Evolutionary conservation across 2,888 invertebrate genomes (phyloP), one percentile per base, ranked within the genome.

Genomic region (Drosophila tanythrix): DNA sequence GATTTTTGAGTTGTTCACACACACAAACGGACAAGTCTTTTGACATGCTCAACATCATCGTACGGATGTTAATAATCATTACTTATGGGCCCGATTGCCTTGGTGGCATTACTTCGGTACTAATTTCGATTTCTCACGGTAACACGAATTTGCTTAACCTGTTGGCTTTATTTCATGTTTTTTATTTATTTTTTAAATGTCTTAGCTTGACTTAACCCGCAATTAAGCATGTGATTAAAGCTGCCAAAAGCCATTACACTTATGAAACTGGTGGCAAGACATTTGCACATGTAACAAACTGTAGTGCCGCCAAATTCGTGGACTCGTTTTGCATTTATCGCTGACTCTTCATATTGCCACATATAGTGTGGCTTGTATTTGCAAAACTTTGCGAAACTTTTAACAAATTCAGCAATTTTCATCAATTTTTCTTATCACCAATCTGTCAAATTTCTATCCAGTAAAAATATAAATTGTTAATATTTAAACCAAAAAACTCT

Each of bases 141-240:
- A 31, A 57, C 15, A 46, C 21, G 31, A 43, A 13, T 57, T 43
- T 21, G 40, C 5, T 25, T 31, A 57, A 57, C 57, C 31, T 43
- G 43, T 57, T 43, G 21, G 43, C 43, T 38, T 56, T 31, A 21
- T 25, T 29, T 29, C n/a, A 7, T 29, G 15, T 29, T 43, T 57
- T 15, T 15, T 15, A 35, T 36, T 38, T 29, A 8, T 31, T 21
- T 40, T 13, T 18, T 2, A 29, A n/a, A 29, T 18, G n/a, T n/a
- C 51, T 13, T 13, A 11, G 57, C 29, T 8, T 31, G 31, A 11
- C 21, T 33, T 43, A 33, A 15, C 21, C 40, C n/a, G 13, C 56
- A 38, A n/a, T 38, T 56, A 8, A n/a, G 57, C 57, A 57, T 31
- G 43, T 43, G 43, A 43, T 43, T 25, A 10, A 40, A 25, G 43